Evolutionary conservation across 1,140 invertebrate genomes (phyloP).

Genomic region (Anastrepha obliqua): DNA sequence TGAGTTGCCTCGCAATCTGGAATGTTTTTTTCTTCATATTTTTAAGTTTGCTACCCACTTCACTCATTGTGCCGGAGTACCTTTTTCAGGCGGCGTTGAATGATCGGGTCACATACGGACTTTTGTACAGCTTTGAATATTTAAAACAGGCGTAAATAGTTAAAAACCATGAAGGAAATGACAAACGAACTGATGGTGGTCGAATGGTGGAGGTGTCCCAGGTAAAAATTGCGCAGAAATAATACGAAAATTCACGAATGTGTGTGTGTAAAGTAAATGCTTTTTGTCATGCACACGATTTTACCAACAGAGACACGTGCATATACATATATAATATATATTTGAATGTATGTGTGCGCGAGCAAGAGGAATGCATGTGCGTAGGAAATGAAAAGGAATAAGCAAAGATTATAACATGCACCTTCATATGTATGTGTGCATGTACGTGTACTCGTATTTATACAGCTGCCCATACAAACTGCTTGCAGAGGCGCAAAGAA

Average conservation of each 20-base stretch:
- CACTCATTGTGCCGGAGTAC: not conserved
- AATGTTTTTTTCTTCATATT: not conserved
- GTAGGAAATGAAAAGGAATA: not conserved
- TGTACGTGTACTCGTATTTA: not conserved
- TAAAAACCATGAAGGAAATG: not conserved
- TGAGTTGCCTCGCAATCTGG: no score
- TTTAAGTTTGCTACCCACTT: not conserved
- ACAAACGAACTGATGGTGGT: not conserved
- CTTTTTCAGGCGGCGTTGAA: not conserved
- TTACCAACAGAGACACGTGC: not conserved
- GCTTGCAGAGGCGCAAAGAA: not conserved
- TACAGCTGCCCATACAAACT: not conserved
- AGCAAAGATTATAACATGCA: not conserved
- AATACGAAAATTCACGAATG: not conserved
- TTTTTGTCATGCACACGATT: not conserved
- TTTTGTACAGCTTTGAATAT: not conserved
- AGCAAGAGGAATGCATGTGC: not conserved
- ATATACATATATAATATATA: not conserved
- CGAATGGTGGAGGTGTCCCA: not conserved
- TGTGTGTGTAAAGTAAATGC: not conserved
- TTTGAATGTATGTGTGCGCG: not conserved
- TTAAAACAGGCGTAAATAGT: slow-evolving; percentile 3
- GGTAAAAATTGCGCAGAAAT: not conserved
- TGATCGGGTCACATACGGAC: slow-evolving; percentile 17
- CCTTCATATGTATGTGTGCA: not conserved